Percentiles rank a stretch among this genome's conserved stretches.
phyloP scores from a whole-genome alignment of 1,140 invertebrate genomes.

The Periplaneta americana region DNA sequence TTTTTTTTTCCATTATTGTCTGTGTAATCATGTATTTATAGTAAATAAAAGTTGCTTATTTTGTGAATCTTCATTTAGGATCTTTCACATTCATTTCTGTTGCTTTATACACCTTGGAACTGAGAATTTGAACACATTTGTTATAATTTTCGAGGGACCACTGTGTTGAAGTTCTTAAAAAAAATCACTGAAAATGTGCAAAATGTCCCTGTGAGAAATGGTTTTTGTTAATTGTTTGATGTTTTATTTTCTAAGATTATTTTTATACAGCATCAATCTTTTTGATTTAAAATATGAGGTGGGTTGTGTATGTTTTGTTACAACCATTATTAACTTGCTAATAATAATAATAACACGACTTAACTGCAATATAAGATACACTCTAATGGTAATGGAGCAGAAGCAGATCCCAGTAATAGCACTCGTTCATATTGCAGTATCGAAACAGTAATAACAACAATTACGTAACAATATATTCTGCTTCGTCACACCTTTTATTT shows the following conservation, averaged over 20 bases:
- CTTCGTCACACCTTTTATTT: background rate
- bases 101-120: background rate
- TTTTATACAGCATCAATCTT: background rate
- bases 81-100: background rate
- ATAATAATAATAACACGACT: background rate
- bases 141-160: background rate
- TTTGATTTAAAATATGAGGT: background rate
- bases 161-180: background rate
- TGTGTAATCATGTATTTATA: background rate
- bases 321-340: background rate
- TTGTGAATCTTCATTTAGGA: background rate
- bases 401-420: background rate
- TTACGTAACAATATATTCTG: background rate
- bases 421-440: too few relatives aligned
- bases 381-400: background rate
- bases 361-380: background rate
- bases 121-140: background rate
- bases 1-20: too few relatives aligned
- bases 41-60: background rate
- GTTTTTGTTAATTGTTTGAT: background rate
- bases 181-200: background rate
- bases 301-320: background rate
- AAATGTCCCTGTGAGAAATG: background rate
- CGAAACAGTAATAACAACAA: background rate
- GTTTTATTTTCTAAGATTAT: background rate